These are phyloP conservation scores for Epinephelus moara DNA, from an alignment of 2,113 vertebrate genomes.

Conservation along the genomic window DNA sequence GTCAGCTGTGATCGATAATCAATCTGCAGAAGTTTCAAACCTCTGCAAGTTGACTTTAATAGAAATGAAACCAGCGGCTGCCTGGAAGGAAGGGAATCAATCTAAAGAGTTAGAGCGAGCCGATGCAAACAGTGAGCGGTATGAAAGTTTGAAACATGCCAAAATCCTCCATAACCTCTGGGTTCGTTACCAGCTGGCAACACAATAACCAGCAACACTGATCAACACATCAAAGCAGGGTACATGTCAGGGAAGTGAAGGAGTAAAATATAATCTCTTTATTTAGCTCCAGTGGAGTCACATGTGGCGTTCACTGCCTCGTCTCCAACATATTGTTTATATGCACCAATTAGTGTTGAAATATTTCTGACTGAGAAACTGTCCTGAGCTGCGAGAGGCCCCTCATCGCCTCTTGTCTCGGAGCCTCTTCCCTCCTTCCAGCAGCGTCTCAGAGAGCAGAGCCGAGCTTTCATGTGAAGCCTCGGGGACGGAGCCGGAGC, in stretches of 20 bases:
- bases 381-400: slow-evolving; percentile 40
- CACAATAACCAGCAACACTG: too few species aligned
- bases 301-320: not conserved
- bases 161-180: not conserved
- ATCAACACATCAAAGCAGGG: not conserved
- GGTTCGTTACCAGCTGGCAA: not conserved
- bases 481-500: slow-evolving; percentile 63
- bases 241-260: not conserved
- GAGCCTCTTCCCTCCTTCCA: slow-evolving; percentile 38
- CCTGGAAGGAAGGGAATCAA: not conserved
- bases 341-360: slow-evolving; percentile 36
- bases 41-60: not conserved
- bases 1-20: slow-evolving; percentile 1
- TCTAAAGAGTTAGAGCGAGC: not conserved
- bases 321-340: slow-evolving; percentile 27
- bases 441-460: slow-evolving; percentile 34
- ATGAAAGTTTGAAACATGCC: not conserved
- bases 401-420: slow-evolving; percentile 49
- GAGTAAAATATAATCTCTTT: not conserved
- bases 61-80: not conserved
- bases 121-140: not conserved
- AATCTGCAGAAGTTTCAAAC: not conserved
- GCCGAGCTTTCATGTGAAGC: slow-evolving; percentile 66
- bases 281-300: not conserved
- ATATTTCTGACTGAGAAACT: slow-evolving; percentile 37